Evolutionary conservation across 2,113 vertebrate genomes (phyloP), one percentile per base, ranked within the genome.

Genomic region (Scomber scombrus): DNA sequence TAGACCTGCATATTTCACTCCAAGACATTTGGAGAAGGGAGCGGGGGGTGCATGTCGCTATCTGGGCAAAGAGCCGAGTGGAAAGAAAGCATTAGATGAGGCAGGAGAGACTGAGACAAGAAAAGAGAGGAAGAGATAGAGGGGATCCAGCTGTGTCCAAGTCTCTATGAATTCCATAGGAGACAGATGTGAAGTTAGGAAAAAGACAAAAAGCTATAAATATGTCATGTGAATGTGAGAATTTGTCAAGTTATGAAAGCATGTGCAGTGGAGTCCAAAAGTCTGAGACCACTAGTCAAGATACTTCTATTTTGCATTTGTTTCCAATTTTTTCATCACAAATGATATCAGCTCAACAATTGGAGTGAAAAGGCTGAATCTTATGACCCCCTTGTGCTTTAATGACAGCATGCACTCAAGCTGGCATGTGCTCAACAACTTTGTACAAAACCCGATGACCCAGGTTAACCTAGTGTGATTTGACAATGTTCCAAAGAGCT

Each of bases 1-100:
- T 94, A 95, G 94, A 92, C 88, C 82, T 72, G 84, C 85, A 93
- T 93, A 90, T 85, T 94, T 94, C 86, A 91, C 81, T 91, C 79
- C 43, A 89, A 93, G 90, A 93, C 80, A 80, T 73, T 81, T 71
- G 47, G 66, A 52, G 74, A 58, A 21, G 55, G 69, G 73, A 49
- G 57, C 15, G 62, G 21, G 57, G 85, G 62, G 66, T 83, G 29
- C 52, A 84, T 87, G 90, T 88, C 83, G 76, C 87, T 71, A 88
- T 92, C 93, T 89, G 91, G 93, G 94, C 93, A 92, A 57, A 78
- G 58, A 77, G 92, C 94, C 91, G 71, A 94, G 89, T 88, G 90
- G 88, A 91, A 93, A 92, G 75, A 89, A 88, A 92, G 88, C 80
- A 93, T 89, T 85, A 85, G 86, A 88, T 72, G n/a, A 80, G 78